Conservation (phyloP, 2,888 invertebrate species). For the Bedellia somnulentella region DNA sequence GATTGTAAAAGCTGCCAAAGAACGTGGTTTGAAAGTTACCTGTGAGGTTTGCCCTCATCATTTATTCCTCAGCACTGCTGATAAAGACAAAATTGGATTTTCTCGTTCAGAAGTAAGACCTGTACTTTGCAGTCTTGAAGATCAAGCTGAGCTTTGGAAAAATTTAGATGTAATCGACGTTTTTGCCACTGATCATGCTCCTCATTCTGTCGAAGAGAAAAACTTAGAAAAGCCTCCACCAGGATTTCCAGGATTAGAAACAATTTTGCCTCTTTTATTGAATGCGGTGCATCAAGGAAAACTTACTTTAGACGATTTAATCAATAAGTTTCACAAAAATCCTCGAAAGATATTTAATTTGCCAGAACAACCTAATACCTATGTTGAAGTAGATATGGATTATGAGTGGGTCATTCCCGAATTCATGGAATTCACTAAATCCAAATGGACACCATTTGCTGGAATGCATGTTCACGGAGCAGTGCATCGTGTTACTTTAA, state of each 20-base stretch:
- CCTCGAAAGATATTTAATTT: constrained; percentile 93
- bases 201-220: constrained; percentile 92
- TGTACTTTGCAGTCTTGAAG: constrained; percentile 79
- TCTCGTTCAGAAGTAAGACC: constrained; percentile 86
- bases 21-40: constrained; percentile 88
- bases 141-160: constrained; percentile 97
- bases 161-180: constrained; percentile 94
- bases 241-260: constrained; percentile 96
- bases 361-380: constrained; percentile 95
- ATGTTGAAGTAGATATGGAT: constrained; percentile 93
- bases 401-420: constrained; percentile 89
- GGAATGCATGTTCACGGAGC: constrained; percentile 84
- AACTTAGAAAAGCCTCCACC: constrained; percentile 80
- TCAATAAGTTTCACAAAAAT: constrained; percentile 90
- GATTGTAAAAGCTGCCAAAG: constrained; percentile 87
- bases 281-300: constrained; percentile 90
- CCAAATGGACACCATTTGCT: constrained; percentile 97
- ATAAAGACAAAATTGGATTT: constrained; percentile 69
- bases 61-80: constrained; percentile 85
- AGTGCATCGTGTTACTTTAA: constrained; percentile 89
- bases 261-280: constrained; percentile 92
- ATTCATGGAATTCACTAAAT: constrained; percentile 82
- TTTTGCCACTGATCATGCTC: constrained; percentile 99
- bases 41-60: constrained; percentile 99
- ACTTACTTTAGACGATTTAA: constrained; percentile 86